Evolutionary conservation across 2,113 vertebrate species (phyloP), one percentile per base, ranked within the genome.

Genomic region (Phrynosoma platyrhinos): DNA sequence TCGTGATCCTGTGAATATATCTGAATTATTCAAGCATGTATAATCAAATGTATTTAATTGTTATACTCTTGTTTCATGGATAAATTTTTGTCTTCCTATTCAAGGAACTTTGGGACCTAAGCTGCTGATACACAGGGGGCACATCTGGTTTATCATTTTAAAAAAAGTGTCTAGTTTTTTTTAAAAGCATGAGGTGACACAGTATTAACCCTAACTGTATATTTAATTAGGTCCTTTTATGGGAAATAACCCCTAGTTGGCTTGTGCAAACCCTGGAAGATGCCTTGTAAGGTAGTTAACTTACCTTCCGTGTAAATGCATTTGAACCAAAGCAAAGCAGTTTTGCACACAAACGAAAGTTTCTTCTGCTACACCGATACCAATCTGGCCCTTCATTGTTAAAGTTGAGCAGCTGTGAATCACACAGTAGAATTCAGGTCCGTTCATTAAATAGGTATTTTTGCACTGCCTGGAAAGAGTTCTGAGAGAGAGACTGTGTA

Each of bases 381-480:
- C 36, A 76, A 9, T 47, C 16, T 47, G 32, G 47, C 10, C 47
- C 20, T 84, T 84, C 75, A 75, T 62, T n/a, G 53, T 75, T 84
- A 58, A 62, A 84, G 21, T 27, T 84, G n/a, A 9, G 69, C 40
- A 84, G 52, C 20, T 84, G n/a, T 84, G 40, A 84, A 84, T n/a
- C 52, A 74, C 23, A 7, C 10, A 36, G 14, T 79, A 32, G 14
- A 58, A 58, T 58, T 30, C 30, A 53, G 25, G 25, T 53, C 25
- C 16, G 52, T 23, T 78, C 7, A 23, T 27, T 30, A 42, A 30
- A 14, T 23, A 27, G 47, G 42, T n/a, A 53, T 42, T 18, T 75
- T 36, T 40, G 10, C 69, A 32, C 77, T 79, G 4, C 58, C 58
- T 3, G 13, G 58, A 18, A 16, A 12, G 13, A 18, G 14, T 62